These are phyloP conservation scores for Gopherus evgoodei DNA, from an alignment of 2,113 vertebrate genomes.

Conservation along the genomic window DNA sequence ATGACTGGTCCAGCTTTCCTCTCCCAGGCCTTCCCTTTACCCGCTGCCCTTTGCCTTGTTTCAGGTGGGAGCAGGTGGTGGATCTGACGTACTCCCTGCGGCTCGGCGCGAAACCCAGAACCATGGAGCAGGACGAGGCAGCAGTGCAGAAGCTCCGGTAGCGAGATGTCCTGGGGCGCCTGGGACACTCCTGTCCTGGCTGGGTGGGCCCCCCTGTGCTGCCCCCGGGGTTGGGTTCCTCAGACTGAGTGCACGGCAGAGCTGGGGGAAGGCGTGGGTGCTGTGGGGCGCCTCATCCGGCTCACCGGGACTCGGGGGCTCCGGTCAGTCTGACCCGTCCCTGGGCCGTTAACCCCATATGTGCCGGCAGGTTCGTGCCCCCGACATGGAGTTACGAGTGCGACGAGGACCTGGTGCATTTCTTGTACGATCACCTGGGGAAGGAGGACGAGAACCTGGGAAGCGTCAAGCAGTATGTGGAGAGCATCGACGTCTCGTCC, in stretches of 20 bases:
- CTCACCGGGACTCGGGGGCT: too few species aligned
- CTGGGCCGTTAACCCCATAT: background rate
- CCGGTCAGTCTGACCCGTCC: too few species aligned
- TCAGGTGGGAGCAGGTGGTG: slow-evolving; percentile 96
- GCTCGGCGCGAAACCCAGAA: slow-evolving; percentile 87
- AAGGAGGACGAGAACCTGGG: slow-evolving; percentile 97
- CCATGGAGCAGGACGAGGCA: slow-evolving; percentile 84
- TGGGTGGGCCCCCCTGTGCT: background rate
- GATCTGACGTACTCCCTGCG: slow-evolving; percentile 89
- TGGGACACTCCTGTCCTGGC: fast-evolving
- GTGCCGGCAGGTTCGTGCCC: slow-evolving; percentile 85
- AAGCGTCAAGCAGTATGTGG: slow-evolving; percentile 95
- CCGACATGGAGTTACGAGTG: slow-evolving; percentile 96
- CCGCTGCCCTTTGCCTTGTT: background rate
- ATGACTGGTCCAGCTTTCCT: background rate
- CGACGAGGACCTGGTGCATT: slow-evolving; percentile 97
- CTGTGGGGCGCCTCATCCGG: too few species aligned
- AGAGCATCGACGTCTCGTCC: slow-evolving; percentile 95
- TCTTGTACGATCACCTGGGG: slow-evolving; percentile 93
- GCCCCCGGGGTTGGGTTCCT: too few species aligned
- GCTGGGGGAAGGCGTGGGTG: background rate
- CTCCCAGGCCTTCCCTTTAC: background rate
- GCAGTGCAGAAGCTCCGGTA: slow-evolving; percentile 94
- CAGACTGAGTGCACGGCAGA: too few species aligned
- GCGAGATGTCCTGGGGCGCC: background rate